Evolutionary conservation across 1,140 invertebrate genomes (phyloP).

Genomic region (Drosophila sucinea): DNA sequence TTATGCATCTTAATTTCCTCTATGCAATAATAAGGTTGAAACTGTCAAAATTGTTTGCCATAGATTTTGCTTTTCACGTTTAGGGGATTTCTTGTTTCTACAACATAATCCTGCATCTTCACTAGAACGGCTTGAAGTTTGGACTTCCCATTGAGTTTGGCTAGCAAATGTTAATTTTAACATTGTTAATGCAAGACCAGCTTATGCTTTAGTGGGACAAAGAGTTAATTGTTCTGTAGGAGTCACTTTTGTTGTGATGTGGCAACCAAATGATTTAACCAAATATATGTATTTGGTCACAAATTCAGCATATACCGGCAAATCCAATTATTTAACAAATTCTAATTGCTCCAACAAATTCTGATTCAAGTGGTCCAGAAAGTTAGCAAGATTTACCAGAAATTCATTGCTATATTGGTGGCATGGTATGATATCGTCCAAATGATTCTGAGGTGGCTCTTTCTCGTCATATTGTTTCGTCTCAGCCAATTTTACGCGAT

Average conservation of each 20-base stretch:
- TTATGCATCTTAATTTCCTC: slow-evolving; percentile 53
- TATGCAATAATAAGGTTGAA: slow-evolving; percentile 67
- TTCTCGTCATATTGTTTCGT: slow-evolving; percentile 10
- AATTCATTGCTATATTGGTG: slow-evolving; percentile 65
- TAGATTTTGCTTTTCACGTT: slow-evolving; percentile 71
- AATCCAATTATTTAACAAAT: slow-evolving; percentile 22
- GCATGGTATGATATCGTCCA: slow-evolving; percentile 54
- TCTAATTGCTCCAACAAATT: slow-evolving; percentile 34
- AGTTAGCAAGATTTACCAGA: slow-evolving; percentile 41
- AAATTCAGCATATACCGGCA: slow-evolving; percentile 46
- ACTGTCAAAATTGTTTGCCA: slow-evolving; percentile 69
- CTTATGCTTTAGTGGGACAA: slow-evolving; percentile 68
- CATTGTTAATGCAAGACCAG: slow-evolving; percentile 80
- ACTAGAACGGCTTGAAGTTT: slow-evolving; percentile 19
- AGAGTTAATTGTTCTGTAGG: slow-evolving; percentile 50
- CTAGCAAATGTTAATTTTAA: slow-evolving; percentile 70
- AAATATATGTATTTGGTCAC: slow-evolving; percentile 49
- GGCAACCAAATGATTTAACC: slow-evolving; percentile 70
- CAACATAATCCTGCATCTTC: slow-evolving; percentile 50
- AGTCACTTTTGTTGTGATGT: slow-evolving; percentile 58
- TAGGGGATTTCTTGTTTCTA: slow-evolving; percentile 59
- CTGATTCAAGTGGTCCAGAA: slow-evolving; percentile 44
- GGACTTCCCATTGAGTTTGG: not conserved
- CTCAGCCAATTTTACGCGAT: slow-evolving; percentile 60
- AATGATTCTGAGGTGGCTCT: slow-evolving; percentile 16